phyloP scores from a whole-genome alignment of 2,888 invertebrate species.

The Zele albiditarsus region DNA sequence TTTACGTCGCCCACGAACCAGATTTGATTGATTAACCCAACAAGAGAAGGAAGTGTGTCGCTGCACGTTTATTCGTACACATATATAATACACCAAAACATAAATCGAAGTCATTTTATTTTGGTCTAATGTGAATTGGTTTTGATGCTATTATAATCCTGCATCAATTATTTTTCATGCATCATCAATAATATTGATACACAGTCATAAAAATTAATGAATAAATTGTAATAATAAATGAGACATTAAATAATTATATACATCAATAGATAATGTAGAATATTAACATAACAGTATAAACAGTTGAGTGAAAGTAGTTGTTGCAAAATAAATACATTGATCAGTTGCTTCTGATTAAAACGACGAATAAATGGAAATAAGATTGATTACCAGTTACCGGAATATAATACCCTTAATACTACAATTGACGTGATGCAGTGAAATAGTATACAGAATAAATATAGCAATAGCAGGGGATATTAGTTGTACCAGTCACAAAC shows the following conservation, averaged over 20 bases:
- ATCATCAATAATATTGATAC: conserved; percentile 14
- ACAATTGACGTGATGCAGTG: conserved; percentile 23
- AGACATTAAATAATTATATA: conserved; percentile 7
- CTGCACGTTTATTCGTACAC: conserved; percentile 17
- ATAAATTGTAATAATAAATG: conserved; percentile 4
- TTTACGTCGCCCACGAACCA: conserved; percentile 51
- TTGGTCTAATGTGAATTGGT: not conserved
- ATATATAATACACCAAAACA: not conserved
- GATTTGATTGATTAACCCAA: conserved; percentile 67
- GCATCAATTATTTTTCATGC: conserved; percentile 19
- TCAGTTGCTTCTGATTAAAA: conserved; percentile 14
- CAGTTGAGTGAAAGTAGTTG: not conserved
- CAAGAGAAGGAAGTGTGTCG: conserved; percentile 45
- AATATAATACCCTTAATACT: conserved; percentile 38
- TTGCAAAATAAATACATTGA: not conserved
- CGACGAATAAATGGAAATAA: conserved; percentile 17
- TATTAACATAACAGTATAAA: conserved; percentile 1
- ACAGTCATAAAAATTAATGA: conserved; percentile 11
- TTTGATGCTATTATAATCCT: not conserved
- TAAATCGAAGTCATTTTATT: conserved; percentile 19
- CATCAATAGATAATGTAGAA: not conserved
- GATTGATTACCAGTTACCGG: conserved; percentile 31
- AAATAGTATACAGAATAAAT: not conserved
- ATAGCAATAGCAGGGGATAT: conserved; percentile 12
- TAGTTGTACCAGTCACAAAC: conserved; percentile 37